phyloP scores from a whole-genome alignment of 2,797 vertebrate species.

The Buceros bicornis region DNA sequence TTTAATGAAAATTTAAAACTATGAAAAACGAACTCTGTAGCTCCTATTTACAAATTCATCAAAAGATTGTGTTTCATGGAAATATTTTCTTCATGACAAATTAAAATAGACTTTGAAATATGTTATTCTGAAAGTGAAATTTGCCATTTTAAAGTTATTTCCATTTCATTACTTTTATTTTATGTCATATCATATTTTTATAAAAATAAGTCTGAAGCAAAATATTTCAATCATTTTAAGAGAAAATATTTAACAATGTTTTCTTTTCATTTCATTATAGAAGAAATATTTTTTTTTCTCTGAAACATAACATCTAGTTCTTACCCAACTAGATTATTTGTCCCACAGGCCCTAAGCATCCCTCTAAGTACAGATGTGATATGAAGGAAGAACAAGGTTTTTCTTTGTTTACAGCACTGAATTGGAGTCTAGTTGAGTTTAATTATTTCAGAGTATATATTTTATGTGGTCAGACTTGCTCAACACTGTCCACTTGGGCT shows the following conservation, averaged over 20 bases:
- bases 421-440: not conserved
- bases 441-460: not conserved
- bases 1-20: constrained; percentile 34
- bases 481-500: not conserved
- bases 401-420: not conserved
- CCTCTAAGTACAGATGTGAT: not conserved
- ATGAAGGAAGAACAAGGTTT: not conserved
- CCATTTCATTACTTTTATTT: not conserved
- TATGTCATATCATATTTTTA: not conserved
- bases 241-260: not conserved
- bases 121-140: not conserved
- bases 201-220: not conserved
- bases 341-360: not conserved
- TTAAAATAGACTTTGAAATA: constrained; percentile 5
- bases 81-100: constrained; percentile 17
- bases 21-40: not conserved
- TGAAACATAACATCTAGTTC: not conserved
- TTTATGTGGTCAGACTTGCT: not conserved
- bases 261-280: not conserved
- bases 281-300: not conserved
- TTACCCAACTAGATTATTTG: not conserved
- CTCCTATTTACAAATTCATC: constrained; percentile 47
- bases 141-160: not conserved
- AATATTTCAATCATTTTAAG: not conserved
- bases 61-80: constrained; percentile 33